Evolutionary conservation across 2,888 invertebrate genomes (phyloP), one percentile per base, ranked within the genome.

Genomic region (Caenorhabditis doughertyi): DNA sequence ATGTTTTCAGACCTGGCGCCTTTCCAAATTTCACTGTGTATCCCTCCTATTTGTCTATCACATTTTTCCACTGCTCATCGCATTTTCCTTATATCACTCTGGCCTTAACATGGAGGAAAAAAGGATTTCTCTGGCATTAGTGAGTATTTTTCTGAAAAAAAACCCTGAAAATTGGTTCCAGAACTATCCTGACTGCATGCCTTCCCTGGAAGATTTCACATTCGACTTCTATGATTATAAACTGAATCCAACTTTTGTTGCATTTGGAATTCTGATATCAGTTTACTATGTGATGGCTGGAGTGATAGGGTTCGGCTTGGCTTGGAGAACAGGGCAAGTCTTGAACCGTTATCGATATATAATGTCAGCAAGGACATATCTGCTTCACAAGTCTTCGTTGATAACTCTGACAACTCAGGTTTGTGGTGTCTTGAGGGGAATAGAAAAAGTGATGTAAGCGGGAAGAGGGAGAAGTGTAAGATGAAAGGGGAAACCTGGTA

Each of bases 201-300:
- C 13, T 3, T 67, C 72, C 0, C 60, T 79, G 11, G 4, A 72
- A 13, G 79, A 79, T 23, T 79, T 72, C 51, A 79, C 79, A 4
- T 72, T 79, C n/a, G 79, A 79, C 25, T 67, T 62, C 8, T 79
- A 79, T 29, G 79, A 79, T 42, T 65, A 67, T 16, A 39, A 79
- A 32, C 16, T 42, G 3, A 79, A 79, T 18, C 27, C 79, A 0
- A 79, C 64, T 2, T 79, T 79, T 53, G 60, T 79, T 1, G 71
- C 56, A 23, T 74, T 74, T 18, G 74, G 74, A 7, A 74, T 65
- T 55, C 49, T 74, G 0, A 65, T 65, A 21, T 74, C 74, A 0
- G 53, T 74, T 21, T 74, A 56, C 44, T 74, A 74, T 21, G 47
- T 74, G 18, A 74, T 74, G 65, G 74, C 74, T 7, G 74, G 74